Percentiles rank a stretch among this genome's conserved stretches.
Evolutionary conservation across 1,140 invertebrate genomes (phyloP).

Genomic region (Rhynchophorus ferrugineus): DNA sequence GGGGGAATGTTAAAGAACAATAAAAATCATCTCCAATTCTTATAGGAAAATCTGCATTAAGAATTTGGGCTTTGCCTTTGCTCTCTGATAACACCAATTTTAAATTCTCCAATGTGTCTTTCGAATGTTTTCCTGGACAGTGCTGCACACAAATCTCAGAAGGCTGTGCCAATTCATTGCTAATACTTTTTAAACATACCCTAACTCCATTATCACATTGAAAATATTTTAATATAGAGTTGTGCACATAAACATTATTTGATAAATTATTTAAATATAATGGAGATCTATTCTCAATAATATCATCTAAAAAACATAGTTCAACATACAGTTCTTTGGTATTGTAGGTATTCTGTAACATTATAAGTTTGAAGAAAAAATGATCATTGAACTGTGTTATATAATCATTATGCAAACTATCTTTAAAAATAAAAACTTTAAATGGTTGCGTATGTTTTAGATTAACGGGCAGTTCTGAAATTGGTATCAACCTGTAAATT

Average conservation of each 20-base stretch:
- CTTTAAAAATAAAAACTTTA: slow-evolving; percentile 25
- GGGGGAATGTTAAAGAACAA: slow-evolving; percentile 47
- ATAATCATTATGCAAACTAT: slow-evolving; percentile 6
- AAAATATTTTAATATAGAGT: slow-evolving; percentile 30
- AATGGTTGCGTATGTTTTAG: slow-evolving; percentile 19
- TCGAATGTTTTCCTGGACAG: slow-evolving; percentile 30
- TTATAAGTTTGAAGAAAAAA: neutral
- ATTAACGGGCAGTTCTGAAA: slow-evolving; percentile 12
- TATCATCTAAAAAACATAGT: slow-evolving; percentile 24
- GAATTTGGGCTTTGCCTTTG: slow-evolving; percentile 46
- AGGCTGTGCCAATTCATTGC: slow-evolving; percentile 12
- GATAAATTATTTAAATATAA: neutral
- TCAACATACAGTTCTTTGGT: slow-evolving; percentile 23
- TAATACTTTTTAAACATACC: slow-evolving; percentile 35
- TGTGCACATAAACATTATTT: slow-evolving; percentile 24
- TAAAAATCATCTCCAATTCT: slow-evolving; percentile 45
- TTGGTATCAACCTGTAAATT: slow-evolving; percentile 20
- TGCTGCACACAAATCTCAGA: slow-evolving; percentile 28
- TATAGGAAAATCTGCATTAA: slow-evolving; percentile 53
- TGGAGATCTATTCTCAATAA: neutral
- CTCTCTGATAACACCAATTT: slow-evolving; percentile 49
- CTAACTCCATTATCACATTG: slow-evolving; percentile 39
- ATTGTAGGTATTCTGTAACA: neutral
- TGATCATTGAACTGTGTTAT: too few relatives aligned
- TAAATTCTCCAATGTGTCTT: slow-evolving; percentile 49